Base-by-base conservation (phyloP, 1,140 invertebrate genomes). In the Polypedilum vanderplanki region DNA sequence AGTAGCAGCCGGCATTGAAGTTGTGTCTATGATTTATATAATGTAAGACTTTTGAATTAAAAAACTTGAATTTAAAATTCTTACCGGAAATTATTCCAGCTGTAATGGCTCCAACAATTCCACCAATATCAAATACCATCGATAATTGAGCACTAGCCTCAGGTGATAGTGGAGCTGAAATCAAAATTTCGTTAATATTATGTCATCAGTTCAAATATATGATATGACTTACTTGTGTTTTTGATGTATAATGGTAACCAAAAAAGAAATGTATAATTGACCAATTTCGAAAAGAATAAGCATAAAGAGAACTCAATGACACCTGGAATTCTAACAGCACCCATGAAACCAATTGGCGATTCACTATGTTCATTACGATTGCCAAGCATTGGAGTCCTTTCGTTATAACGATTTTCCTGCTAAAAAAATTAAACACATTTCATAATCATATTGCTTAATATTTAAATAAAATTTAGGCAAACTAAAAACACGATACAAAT, bases 281-380 rank as follows among this genome's bases (percentile, higher is more conserved):
- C 96, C 7, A 98, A 86, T 84, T 98, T 99, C n/a, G 95, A 93
- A 84, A 98, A 99, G 83, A 98, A 98, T 41, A 99, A 85, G 46
- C 93, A 95, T 1, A 98, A 80, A 0, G 96, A 96, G 85, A 94
- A 99, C 83, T 98, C 96, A 3, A 97, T 79, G 1, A 99, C 97
- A 20, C 97, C 96, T n/a, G 94, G 94, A 80, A 96, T 96, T 77
- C 84, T 84, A 0, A 95, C 82, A 33, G 95, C 95, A 41, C 88
- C 88, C 0, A 88, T 78, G 76, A 97, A 90, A 74, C 92, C 90
- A 76, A 97, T 91, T 3, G 94, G 91, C 20, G 17, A 18, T 1
- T 70, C 65, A 76, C 83, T 87, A 76, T 86, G 84, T 65, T 76
- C 24, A 12, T 57, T 9, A 33, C 18, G 20, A 15, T 78, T 75